Evolutionary conservation across 2,113 vertebrate genomes (phyloP).

Genomic region (Carassius gibelio): DNA sequence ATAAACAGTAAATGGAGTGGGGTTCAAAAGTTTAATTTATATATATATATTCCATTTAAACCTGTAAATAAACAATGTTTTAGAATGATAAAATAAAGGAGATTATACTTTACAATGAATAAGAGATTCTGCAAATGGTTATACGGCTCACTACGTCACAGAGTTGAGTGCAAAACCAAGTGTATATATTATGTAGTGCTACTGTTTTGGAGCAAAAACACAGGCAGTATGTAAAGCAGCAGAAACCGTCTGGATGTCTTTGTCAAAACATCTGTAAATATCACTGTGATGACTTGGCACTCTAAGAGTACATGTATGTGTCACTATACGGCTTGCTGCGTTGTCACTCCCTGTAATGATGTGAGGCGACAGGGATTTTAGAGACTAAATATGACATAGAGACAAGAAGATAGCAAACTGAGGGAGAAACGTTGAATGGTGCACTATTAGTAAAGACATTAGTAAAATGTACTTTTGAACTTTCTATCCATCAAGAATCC

Average conservation of each 20-base stretch:
- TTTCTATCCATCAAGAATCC: too few relatives aligned
- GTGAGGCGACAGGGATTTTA: neutral
- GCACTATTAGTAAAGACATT: too few relatives aligned
- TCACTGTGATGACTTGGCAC: neutral
- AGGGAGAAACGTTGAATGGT: too few relatives aligned
- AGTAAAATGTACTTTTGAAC: too few relatives aligned
- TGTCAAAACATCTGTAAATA: neutral
- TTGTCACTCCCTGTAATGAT: neutral
- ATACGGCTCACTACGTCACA: neutral
- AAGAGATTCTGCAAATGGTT: too few relatives aligned
- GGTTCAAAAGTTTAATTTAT: neutral
- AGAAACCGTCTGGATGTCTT: neutral
- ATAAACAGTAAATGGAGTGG: neutral
- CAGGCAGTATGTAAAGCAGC: neutral
- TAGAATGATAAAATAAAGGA: too few relatives aligned
- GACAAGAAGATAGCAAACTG: neutral
- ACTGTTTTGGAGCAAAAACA: neutral
- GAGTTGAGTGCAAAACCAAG: neutral
- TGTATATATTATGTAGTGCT: neutral
- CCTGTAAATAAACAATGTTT: too few relatives aligned
- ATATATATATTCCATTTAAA: too few relatives aligned
- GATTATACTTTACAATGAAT: too few relatives aligned
- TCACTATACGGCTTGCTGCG: neutral
- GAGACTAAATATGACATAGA: neutral
- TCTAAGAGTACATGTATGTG: neutral